A percentile compares a stretch with the other conserved stretches of the same genome.
phyloP scores from a whole-genome alignment of 2,797 vertebrate species.

The Rhadinocentrus ornatus region DNA sequence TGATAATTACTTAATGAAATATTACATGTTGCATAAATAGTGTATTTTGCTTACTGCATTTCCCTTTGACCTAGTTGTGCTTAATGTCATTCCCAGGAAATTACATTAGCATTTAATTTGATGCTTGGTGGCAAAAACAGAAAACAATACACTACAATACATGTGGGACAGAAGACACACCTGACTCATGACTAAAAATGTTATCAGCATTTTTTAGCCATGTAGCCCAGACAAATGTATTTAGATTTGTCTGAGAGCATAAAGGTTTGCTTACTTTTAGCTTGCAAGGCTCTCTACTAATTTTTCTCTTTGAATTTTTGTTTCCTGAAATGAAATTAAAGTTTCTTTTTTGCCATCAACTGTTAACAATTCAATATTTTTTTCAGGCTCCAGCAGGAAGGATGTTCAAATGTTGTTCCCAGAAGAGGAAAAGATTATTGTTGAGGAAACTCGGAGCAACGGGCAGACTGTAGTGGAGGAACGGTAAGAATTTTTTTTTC shows the following conservation, averaged over 20 bases:
- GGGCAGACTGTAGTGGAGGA: conserved; percentile 96
- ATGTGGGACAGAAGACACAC: not conserved
- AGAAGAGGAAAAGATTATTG: conserved; percentile 95
- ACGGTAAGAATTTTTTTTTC: conserved; percentile 87
- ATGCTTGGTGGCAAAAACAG: not conserved
- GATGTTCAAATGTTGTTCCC: conserved; percentile 93
- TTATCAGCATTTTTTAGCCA: not conserved
- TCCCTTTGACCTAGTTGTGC: not conserved
- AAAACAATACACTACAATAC: not conserved
- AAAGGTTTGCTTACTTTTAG: conserved; percentile 3
- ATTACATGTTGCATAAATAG: too few species aligned
- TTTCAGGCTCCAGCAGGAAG: conserved; percentile 90
- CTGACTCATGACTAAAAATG: not conserved
- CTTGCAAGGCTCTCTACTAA: not conserved
- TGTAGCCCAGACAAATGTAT: not conserved
- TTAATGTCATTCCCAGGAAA: not conserved
- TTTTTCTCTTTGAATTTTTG: not conserved
- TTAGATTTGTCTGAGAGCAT: not conserved
- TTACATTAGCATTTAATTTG: not conserved
- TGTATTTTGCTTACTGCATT: too few species aligned
- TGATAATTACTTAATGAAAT: too few species aligned
- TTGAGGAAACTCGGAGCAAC: conserved; percentile 95
- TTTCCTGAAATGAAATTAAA: not conserved
- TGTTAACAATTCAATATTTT: not conserved
- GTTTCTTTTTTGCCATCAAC: not conserved